Conservation (phyloP, 2,113 vertebrate genomes). For the Poeciliopsis turrubarensis region DNA sequence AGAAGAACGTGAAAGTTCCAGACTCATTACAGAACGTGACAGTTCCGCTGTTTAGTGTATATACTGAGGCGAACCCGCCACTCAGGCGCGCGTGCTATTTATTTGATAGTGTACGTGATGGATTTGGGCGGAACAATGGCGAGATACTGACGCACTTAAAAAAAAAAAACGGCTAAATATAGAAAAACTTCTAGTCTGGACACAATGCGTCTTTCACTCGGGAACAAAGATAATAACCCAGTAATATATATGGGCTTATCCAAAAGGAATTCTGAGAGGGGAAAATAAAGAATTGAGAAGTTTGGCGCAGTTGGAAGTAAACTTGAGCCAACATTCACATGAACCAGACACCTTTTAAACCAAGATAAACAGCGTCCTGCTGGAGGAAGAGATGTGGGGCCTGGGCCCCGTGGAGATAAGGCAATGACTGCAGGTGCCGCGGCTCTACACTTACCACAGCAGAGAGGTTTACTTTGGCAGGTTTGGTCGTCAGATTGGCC, state of each 20-base stretch:
- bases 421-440: neutral
- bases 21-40: neutral
- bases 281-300: too few species aligned
- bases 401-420: neutral
- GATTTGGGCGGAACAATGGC: slow-evolving; percentile 47
- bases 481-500: slow-evolving; percentile 37
- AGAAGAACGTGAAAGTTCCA: neutral
- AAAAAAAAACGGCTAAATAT: neutral
- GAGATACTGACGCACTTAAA: slow-evolving; percentile 34
- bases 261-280: too few species aligned
- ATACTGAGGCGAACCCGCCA: neutral
- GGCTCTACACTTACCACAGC: slow-evolving; percentile 49
- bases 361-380: too few species aligned
- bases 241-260: too few species aligned
- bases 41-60: neutral
- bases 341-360: too few species aligned
- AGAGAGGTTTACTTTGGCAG: slow-evolving; percentile 40
- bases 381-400: too few species aligned
- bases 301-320: too few species aligned
- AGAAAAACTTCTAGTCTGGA: too few species aligned
- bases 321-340: too few species aligned
- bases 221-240: too few species aligned
- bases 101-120: slow-evolving; percentile 41
- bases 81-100: neutral
- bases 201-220: too few species aligned